Percentiles rank a stretch among this genome's conserved stretches.
These are phyloP conservation scores for Drosophila paracracens DNA, from an alignment of 2,888 invertebrate species.

Conservation along the genomic window DNA sequence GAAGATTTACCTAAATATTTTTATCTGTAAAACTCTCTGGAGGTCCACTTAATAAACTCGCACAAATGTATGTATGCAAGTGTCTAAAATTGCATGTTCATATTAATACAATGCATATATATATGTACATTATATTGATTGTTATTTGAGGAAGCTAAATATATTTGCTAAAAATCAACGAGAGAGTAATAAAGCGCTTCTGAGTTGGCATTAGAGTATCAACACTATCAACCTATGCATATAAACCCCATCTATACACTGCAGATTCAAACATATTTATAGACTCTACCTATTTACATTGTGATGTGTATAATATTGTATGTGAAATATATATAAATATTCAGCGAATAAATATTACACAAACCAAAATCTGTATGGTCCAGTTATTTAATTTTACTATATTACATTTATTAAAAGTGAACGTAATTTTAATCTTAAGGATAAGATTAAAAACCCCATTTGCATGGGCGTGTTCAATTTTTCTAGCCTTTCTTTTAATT, in stretches of 20 bases:
- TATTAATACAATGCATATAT: conserved; percentile 11
- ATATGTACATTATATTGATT: conserved; percentile 39
- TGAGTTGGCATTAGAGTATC: conserved; percentile 3
- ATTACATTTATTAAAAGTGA: neutral
- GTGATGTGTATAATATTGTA: conserved; percentile 53
- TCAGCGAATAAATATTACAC: conserved; percentile 62
- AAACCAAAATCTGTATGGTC: neutral
- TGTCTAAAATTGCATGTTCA: conserved; percentile 12
- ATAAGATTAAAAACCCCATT: neutral
- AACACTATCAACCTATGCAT: conserved; percentile 7
- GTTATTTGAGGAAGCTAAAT: conserved; percentile 11
- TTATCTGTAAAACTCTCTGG: conserved; percentile 24
- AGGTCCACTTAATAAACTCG: neutral
- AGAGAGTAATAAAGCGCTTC: conserved; percentile 1
- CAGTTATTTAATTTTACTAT: neutral
- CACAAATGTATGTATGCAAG: conserved; percentile 8
- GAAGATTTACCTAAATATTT: conserved; percentile 58
- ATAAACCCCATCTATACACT: conserved; percentile 19
- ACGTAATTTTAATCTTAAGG: neutral
- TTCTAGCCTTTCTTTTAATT: neutral
- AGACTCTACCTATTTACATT: conserved; percentile 35
- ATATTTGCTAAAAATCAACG: neutral
- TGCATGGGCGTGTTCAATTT: neutral
- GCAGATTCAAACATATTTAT: conserved; percentile 34
- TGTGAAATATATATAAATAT: conserved; percentile 62